Base-by-base conservation (phyloP, 1,140 invertebrate species). In the Sinonovacula constricta region DNA sequence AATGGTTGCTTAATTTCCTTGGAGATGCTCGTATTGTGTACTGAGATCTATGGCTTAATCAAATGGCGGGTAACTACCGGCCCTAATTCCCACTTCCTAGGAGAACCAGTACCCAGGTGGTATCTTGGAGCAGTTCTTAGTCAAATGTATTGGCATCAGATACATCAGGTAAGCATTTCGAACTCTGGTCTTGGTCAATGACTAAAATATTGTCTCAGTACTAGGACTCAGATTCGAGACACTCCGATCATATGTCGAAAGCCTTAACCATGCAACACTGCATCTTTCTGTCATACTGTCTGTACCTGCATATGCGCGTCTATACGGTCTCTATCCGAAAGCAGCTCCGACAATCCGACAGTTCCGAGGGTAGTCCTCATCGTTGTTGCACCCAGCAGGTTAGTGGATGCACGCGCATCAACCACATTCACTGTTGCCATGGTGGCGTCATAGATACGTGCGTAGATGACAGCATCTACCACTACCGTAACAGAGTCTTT, bases 391-490 rank as follows among this genome's bases (percentile, higher is more conserved):
- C 91, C 91, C n/a, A 92, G 79, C 2, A 92, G 87, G 71, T 90
- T 89, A 5, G 91, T 92, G 2, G 92, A 92, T 65, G 88, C 86
- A 90, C 97, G 96, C 36, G 97, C 97, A 90, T 99, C 97, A 90
- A 98, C 97, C 33, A 99, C 97, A 90, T 98, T 98, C 36, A 96
- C 96, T 80, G 99, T 97, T 39, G 97, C 98, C 80, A 98, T 96
- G 0, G 96, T 97, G 18, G 97, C 97, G 91, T 99, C 98, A 85
- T 96, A 96, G 80, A 97, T 95, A 76, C 95, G 93, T 88, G 97
- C 97, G 88, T 98, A 98, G 18, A 98, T 95, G 12, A 93, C 92
- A 3, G 97, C 97, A 89, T 98, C 96, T 33, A 77, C 74, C 14
- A 62, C 53, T 15, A 77, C 74, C 12, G 74, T 77, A 26, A 77